A percentile compares a stretch with the other conserved stretches of the same genome.
These are phyloP conservation scores for Apamea monoglypha DNA, from an alignment of 2,888 invertebrate genomes.

Conservation along the genomic window DNA sequence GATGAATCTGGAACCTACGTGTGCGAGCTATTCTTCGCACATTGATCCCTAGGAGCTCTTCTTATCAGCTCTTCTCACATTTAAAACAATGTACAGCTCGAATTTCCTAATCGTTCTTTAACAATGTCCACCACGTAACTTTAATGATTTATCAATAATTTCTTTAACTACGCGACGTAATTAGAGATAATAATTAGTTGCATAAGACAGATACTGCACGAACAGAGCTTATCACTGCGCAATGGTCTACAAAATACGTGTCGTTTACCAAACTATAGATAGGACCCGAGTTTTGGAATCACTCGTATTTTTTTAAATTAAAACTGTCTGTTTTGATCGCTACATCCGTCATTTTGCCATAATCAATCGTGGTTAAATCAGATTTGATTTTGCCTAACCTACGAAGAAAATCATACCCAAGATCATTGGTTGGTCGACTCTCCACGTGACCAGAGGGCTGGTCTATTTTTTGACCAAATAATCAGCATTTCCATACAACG, in stretches of 20 bases:
- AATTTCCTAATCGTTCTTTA: slow-evolving; percentile 46
- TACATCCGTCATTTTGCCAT: not conserved
- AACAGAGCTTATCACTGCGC: slow-evolving; percentile 69
- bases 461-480: no score
- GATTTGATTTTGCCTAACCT: not conserved
- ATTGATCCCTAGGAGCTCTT: not conserved
- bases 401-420: no score
- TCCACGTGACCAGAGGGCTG: no score
- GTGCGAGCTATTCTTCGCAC: not conserved
- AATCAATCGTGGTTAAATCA: not conserved
- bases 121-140: slow-evolving; percentile 60
- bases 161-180: slow-evolving; percentile 59
- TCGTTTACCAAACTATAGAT: slow-evolving; percentile 48
- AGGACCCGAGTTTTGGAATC: slow-evolving; percentile 30
- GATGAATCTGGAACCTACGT: not conserved
- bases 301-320: not conserved
- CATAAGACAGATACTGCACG: slow-evolving; percentile 70
- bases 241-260: slow-evolving; percentile 68
- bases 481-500: no score
- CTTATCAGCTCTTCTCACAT: not conserved
- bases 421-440: no score
- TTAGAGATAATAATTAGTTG: slow-evolving; percentile 60
- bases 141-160: slow-evolving; percentile 66
- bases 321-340: not conserved
- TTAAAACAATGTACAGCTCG: not conserved